Percentiles rank a stretch among this genome's conserved stretches.
Evolutionary conservation across 2,888 invertebrate genomes (phyloP).

Genomic region (Diloba caeruleocephala): DNA sequence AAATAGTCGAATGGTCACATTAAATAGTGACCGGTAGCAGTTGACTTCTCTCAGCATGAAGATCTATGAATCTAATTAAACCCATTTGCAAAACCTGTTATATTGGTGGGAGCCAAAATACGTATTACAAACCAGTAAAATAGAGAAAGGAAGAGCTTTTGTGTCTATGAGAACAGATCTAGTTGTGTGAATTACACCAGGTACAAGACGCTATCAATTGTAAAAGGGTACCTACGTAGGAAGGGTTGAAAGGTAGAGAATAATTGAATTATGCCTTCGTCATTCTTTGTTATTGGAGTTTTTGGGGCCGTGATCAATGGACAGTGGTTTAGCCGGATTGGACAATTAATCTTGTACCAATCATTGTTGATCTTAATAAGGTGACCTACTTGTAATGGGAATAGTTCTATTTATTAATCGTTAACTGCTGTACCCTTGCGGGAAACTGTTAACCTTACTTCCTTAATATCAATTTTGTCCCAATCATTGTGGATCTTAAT

Average conservation of each 20-base stretch:
- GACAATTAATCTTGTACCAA: conserved; percentile 56
- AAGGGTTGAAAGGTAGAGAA: conserved; percentile 48
- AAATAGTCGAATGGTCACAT: conserved; percentile 30
- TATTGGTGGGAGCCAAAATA: conserved; percentile 59
- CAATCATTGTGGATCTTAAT: conserved; percentile 50
- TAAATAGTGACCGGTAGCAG: conserved; percentile 38
- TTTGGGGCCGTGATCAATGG: conserved; percentile 41
- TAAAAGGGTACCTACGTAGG: conserved; percentile 60
- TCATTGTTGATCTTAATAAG: conserved; percentile 51
- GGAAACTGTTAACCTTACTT: no score
- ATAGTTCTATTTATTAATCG: conserved; percentile 12
- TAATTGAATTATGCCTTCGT: conserved; percentile 48
- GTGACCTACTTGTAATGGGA: conserved; percentile 44
- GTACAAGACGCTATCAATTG: conserved; percentile 59
- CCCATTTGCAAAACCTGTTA: conserved; percentile 63
- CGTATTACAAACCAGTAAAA: conserved; percentile 68
- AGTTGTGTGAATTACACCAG: conserved; percentile 65
- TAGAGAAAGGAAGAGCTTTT: conserved; percentile 69
- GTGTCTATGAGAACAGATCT: conserved; percentile 72
- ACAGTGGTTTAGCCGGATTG: conserved; percentile 49
- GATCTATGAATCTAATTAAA: conserved; percentile 50
- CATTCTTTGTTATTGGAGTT: conserved; percentile 18
- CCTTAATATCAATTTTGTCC: conserved; percentile 58
- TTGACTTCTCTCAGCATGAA: conserved; percentile 35
- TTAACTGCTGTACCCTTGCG: not conserved